Base-by-base conservation (phyloP, 2,113 vertebrate genomes). In the Urocitellus parryii region DNA sequence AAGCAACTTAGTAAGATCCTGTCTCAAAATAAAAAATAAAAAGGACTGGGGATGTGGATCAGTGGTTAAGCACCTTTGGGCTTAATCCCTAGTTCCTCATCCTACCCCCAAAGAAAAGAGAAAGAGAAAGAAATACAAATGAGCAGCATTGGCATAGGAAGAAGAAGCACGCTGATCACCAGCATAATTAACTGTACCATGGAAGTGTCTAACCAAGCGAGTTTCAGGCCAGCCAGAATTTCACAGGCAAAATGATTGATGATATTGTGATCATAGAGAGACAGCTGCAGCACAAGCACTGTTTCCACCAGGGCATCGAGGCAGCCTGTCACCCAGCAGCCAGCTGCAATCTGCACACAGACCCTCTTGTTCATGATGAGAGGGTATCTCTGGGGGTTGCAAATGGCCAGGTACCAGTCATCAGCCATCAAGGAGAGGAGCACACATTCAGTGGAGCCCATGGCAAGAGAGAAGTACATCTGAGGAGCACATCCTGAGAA, bases 161-260 rank as follows among this genome's bases (percentile, higher is more conserved):
- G 51, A 22, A 98, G 94, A 29, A 97, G 14, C 9, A 77, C 39
- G 3, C 96, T 70, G 32, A 88, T 84, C 37, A 97, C 87, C 22
- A 98, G 68, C 48, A 98, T 77, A 2, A 70, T 85, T 48, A 97
- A 29, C 0, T 93, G 70, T 5, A 74, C 96, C 51, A 11, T 5
- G 51, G 78, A 70, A 7, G 90, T 97, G 32, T 74, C 91, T 17
- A 88, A 96, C 58, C 97, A 98, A 53, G 95, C 96, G 11, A 98
- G 85, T 68, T 97, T 97, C 77, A 98, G 45, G 53, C 98, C 8
- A 0, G 96, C 95, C 34, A 97, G 91, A 70, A 98, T 97, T 89
- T 98, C 98, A 95, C 98, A 98, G 82, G 93, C 94, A 34, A 97
- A 98, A 80, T 97, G 97, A 91, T 97, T 96, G 76, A 98, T 97